A percentile compares a stretch with the other conserved stretches of the same genome.
phyloP scores from a whole-genome alignment of 2,113 vertebrate genomes.

The Chamaea fasciata region DNA sequence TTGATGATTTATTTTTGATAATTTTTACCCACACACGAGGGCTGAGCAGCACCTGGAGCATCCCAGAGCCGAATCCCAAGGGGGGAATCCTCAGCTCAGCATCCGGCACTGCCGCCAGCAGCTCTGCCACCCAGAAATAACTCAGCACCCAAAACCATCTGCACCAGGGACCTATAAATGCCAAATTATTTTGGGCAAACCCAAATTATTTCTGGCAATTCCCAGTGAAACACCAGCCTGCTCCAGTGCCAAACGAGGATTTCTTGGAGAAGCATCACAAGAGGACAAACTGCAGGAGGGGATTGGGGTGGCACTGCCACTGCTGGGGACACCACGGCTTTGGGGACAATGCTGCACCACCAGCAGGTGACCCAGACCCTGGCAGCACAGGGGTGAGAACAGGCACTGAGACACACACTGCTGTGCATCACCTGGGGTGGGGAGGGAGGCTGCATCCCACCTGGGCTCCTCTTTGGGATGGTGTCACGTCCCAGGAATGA shows the following conservation, averaged over 20 bases:
- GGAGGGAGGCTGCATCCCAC: not conserved
- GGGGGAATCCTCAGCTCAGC: not conserved
- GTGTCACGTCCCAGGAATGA: fast-evolving
- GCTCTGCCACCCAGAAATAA: not conserved
- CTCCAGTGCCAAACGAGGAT: fast-evolving
- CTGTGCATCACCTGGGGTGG: fast-evolving
- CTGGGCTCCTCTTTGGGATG: not conserved
- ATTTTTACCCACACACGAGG: not conserved
- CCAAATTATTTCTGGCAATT: not conserved
- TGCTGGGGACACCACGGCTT: fast-evolving
- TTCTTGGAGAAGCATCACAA: not conserved
- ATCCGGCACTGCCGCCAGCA: fast-evolving
- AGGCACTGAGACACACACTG: not conserved
- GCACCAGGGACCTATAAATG: not conserved
- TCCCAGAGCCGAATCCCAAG: not conserved
- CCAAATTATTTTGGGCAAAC: not conserved
- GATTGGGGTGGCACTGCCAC: fast-evolving
- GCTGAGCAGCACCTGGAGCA: not conserved
- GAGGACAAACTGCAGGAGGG: not conserved
- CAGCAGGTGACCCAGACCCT: no score
- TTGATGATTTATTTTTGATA: not conserved
- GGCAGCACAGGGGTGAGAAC: not conserved
- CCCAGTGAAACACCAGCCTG: not conserved
- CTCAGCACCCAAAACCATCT: not conserved
- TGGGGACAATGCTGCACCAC: not conserved